A percentile compares a stretch with the other conserved stretches of the same genome.
Evolutionary conservation across 2,113 vertebrate genomes (phyloP).

Genomic region (Hypanus sabinus): DNA sequence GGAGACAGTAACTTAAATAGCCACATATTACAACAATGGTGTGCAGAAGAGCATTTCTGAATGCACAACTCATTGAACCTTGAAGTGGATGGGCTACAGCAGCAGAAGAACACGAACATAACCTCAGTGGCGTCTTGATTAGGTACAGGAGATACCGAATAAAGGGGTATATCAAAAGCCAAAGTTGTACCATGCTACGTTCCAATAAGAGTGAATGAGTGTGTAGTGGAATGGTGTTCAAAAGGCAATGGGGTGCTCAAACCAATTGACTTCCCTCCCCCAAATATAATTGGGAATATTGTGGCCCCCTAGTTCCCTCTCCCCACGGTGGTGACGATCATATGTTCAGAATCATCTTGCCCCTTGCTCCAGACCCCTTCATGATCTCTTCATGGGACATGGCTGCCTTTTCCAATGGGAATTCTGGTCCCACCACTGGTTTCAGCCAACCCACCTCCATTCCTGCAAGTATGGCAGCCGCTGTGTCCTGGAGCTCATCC

Average conservation of each 20-base stretch:
- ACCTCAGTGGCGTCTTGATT: too few relatives aligned
- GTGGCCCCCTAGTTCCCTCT: background rate
- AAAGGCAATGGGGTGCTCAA: background rate
- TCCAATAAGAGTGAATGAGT: too few relatives aligned
- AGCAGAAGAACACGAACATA: too few relatives aligned
- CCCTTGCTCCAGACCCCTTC: constrained; percentile 53
- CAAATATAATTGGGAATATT: background rate
- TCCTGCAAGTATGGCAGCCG: constrained; percentile 56
- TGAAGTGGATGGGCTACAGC: too few relatives aligned
- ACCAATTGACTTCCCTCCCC: background rate
- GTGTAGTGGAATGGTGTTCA: too few relatives aligned
- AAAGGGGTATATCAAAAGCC: too few relatives aligned
- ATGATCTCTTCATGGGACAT: constrained; percentile 69
- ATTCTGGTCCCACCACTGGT: constrained; percentile 59
- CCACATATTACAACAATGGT: too few relatives aligned
- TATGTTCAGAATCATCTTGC: constrained; percentile 69
- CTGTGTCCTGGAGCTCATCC: constrained; percentile 58
- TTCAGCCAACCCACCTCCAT: constrained; percentile 68
- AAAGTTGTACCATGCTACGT: too few relatives aligned
- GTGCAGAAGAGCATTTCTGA: too few relatives aligned
- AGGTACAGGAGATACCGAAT: too few relatives aligned
- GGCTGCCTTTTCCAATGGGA: constrained; percentile 55
- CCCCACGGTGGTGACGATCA: background rate
- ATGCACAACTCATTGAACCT: too few relatives aligned
- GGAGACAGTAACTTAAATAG: too few relatives aligned